Percentiles rank a stretch among this genome's conserved stretches.
phyloP scores from a whole-genome alignment of 2,113 vertebrate genomes.

The Limanda limanda region DNA sequence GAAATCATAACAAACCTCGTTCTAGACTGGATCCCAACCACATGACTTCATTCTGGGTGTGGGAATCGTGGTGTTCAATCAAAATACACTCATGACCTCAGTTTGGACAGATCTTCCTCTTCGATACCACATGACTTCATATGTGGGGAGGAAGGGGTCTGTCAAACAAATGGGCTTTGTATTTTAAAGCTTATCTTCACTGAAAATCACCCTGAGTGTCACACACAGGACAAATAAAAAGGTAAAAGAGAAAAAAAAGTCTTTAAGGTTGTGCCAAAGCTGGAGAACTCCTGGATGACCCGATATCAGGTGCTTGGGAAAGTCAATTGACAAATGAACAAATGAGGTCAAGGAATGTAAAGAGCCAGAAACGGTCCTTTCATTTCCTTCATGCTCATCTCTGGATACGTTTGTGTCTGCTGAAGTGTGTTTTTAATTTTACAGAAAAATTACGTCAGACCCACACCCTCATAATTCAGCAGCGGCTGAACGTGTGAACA shows the following conservation, averaged over 20 bases:
- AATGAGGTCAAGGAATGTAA: constrained; percentile 19
- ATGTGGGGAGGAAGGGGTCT: constrained; percentile 39
- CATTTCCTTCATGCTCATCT: neutral
- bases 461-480: constrained; percentile 54
- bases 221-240: constrained; percentile 5
- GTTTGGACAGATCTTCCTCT: constrained; percentile 62
- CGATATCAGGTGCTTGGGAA: neutral
- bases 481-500: constrained; percentile 16
- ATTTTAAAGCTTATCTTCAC: constrained; percentile 11
- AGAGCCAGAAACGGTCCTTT: neutral
- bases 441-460: constrained; percentile 50
- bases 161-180: constrained; percentile 61
- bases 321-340: neutral
- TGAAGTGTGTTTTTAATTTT: constrained; percentile 34
- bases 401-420: constrained; percentile 20
- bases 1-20: constrained; percentile 73
- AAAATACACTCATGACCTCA: constrained; percentile 78
- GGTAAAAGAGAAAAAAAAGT: neutral
- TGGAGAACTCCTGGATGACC: constrained; percentile 3
- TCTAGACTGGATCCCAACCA: constrained; percentile 62
- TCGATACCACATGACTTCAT: constrained; percentile 68
- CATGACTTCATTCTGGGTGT: constrained; percentile 79
- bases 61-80: constrained; percentile 70
- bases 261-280: neutral
- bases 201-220: constrained; percentile 21